A percentile compares a stretch with the other conserved stretches of the same genome.
phyloP scores from a whole-genome alignment of 2,888 invertebrate genomes.

The Apodemia duryi region DNA sequence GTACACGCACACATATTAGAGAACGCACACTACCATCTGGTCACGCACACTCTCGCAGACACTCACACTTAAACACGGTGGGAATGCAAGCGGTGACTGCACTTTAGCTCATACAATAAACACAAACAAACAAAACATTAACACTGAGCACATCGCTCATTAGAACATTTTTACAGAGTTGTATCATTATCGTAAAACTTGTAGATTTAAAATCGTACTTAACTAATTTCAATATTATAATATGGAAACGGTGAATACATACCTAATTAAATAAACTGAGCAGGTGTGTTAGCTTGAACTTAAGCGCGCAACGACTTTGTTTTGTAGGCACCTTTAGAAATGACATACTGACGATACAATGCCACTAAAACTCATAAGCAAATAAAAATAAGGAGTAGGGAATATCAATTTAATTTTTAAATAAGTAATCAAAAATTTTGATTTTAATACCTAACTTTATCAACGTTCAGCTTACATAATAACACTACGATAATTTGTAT shows the following conservation, averaged over 20 bases:
- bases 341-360: slow-evolving; percentile 49
- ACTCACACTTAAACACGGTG: slow-evolving; percentile 58
- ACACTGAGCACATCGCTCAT: slow-evolving; percentile 53
- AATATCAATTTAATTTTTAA: background rate
- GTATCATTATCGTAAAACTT: slow-evolving; percentile 20
- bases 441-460: background rate
- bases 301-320: slow-evolving; percentile 69
- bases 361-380: slow-evolving; percentile 46
- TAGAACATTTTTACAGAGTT: slow-evolving; percentile 30
- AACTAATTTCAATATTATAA: slow-evolving; percentile 10
- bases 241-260: slow-evolving; percentile 21
- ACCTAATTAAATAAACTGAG: slow-evolving; percentile 43
- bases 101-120: slow-evolving; percentile 77
- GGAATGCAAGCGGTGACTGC: slow-evolving; percentile 79
- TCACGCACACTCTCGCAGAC: slow-evolving; percentile 32
- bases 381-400: slow-evolving; percentile 28
- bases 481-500: background rate
- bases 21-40: slow-evolving; percentile 43
- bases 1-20: slow-evolving; percentile 53
- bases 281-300: slow-evolving; percentile 55
- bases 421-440: background rate
- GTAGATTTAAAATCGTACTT: slow-evolving; percentile 1
- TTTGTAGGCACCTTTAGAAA: slow-evolving; percentile 74
- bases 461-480: background rate
- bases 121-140: slow-evolving; percentile 77